Conservation (phyloP, 35 echinoderm and acorn worm species). For the Holothuria glaberrima region DNA sequence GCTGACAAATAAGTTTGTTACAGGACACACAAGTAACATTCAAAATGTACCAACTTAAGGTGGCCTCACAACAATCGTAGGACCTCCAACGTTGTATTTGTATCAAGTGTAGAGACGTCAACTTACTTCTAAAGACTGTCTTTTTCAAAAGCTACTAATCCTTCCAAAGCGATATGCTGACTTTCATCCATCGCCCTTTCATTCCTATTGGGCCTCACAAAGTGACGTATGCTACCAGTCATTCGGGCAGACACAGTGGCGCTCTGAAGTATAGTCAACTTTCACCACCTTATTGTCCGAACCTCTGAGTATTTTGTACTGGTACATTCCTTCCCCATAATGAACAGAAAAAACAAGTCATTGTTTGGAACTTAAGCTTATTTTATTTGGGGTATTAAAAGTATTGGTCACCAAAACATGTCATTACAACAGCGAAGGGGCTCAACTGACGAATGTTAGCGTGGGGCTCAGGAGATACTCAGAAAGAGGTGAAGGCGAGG, state of each 20-base stretch:
- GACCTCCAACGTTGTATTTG: conserved; percentile 20
- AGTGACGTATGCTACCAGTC: not conserved
- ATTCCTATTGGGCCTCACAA: not conserved
- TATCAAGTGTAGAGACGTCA: not conserved
- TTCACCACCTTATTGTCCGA: not conserved
- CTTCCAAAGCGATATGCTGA: not conserved
- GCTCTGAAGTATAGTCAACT: not conserved
- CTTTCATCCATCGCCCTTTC: not conserved
- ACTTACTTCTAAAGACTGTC: not conserved
- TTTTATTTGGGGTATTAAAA: conserved; percentile 10
- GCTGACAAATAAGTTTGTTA: conserved; percentile 11
- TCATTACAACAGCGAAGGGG: no score
- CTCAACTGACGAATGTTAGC: no score
- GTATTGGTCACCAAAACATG: no score
- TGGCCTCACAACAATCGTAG: not conserved
- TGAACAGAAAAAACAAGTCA: conserved; percentile 41
- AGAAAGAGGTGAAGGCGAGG: no score
- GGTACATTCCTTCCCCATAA: conserved; percentile 21
- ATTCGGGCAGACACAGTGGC: conserved; percentile 14
- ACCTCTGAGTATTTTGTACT: not conserved
- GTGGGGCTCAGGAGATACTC: no score
- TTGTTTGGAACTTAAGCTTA: conserved; percentile 29
- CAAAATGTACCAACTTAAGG: not conserved
- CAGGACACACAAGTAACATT: not conserved
- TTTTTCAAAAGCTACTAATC: conserved; percentile 25